These are phyloP conservation scores for Sapayoa aenigma DNA, from an alignment of 2,113 vertebrate species.

Conservation along the genomic window DNA sequence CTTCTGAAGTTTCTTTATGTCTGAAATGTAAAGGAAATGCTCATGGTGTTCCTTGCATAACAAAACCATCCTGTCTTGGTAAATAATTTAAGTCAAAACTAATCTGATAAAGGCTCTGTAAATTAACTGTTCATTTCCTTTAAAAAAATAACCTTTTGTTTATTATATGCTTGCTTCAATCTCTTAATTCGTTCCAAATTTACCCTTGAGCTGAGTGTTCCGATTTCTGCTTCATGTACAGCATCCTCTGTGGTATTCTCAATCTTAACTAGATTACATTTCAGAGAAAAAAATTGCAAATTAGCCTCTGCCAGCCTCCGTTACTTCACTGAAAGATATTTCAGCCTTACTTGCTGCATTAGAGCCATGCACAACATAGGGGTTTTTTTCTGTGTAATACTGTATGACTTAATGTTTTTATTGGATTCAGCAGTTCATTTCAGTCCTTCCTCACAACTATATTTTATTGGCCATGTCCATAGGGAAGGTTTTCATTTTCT, in stretches of 20 bases:
- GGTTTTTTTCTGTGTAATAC: not conserved
- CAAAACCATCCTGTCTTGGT: not conserved
- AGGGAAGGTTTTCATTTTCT: not conserved
- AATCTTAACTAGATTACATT: not conserved
- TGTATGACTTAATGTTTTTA: not conserved
- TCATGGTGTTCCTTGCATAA: not conserved
- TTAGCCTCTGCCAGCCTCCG: not conserved
- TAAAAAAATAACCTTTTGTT: not conserved
- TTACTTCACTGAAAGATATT: not conserved
- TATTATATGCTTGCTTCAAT: not conserved
- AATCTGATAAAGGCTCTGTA: not conserved
- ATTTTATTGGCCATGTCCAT: not conserved
- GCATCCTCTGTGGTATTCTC: not conserved
- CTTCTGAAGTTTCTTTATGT: not conserved
- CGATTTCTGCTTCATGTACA: not conserved
- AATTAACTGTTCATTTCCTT: not conserved
- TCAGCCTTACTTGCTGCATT: not conserved
- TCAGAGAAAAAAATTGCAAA: not conserved
- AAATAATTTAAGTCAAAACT: not conserved
- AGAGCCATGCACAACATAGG: not conserved
- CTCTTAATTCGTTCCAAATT: not conserved
- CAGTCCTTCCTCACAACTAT: not conserved
- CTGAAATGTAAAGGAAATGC: not conserved
- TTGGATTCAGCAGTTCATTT: not conserved
- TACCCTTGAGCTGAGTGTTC: not conserved